A percentile compares a stretch with the other conserved stretches of the same genome.
Evolutionary conservation across 2,113 vertebrate species (phyloP).

Genomic region (Trogon melanurus): DNA sequence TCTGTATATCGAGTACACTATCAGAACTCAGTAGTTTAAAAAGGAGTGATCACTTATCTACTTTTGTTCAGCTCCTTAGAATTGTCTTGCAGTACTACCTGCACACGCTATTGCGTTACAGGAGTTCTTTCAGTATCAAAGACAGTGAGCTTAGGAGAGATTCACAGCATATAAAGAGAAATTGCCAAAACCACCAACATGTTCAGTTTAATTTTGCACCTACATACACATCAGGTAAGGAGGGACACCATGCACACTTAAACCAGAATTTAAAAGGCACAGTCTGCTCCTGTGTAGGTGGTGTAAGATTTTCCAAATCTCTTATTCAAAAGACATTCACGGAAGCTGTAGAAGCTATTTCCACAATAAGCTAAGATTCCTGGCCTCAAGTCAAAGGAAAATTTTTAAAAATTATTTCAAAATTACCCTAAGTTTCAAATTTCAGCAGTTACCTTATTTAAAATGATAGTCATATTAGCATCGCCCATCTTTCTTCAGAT

Average conservation of each 20-base stretch:
- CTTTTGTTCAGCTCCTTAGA: not conserved
- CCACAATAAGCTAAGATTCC: not conserved
- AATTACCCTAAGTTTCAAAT: not conserved
- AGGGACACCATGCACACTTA: not conserved
- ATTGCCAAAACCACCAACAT: not conserved
- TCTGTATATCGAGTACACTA: not conserved
- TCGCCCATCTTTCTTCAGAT: not conserved
- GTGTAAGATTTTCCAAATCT: not conserved
- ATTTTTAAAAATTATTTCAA: not conserved
- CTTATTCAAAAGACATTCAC: not conserved
- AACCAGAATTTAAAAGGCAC: not conserved
- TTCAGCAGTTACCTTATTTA: not conserved
- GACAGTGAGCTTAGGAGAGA: not conserved
- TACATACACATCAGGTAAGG: not conserved
- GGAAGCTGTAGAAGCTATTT: not conserved
- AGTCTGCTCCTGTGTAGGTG: not conserved
- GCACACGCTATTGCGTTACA: rapidly evolving
- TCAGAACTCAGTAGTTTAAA: not conserved
- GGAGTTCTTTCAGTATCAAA: not conserved
- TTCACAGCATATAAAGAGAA: not conserved
- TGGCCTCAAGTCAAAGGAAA: not conserved
- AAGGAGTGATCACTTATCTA: not conserved
- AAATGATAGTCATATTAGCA: not conserved
- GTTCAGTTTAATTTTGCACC: not conserved
- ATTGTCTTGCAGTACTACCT: not conserved